These are phyloP conservation scores for Melanocharis versteri DNA, from an alignment of 2,113 vertebrate species.

Conservation along the genomic window DNA sequence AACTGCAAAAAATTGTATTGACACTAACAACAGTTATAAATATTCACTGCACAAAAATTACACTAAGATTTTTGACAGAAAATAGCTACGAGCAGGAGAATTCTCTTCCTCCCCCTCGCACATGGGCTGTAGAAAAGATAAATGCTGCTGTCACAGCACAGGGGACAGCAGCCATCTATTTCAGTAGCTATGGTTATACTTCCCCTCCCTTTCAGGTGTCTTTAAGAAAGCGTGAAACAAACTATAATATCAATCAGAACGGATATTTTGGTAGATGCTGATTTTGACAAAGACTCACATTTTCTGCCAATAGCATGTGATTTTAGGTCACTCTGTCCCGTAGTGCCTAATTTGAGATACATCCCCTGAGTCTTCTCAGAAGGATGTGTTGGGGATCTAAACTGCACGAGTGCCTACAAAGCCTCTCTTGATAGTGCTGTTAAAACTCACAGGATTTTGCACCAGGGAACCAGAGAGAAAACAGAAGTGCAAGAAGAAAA, in stretches of 20 bases:
- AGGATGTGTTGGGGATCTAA: background rate
- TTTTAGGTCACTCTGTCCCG: background rate
- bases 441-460: background rate
- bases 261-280: background rate
- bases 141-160: background rate
- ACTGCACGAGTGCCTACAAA: background rate
- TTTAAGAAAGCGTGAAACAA: background rate
- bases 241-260: background rate
- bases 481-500: background rate
- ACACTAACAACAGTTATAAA: conserved; percentile 41
- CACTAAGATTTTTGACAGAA: conserved; percentile 14
- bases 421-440: background rate
- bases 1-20: conserved; percentile 41
- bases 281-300: background rate
- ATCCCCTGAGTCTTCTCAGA: background rate
- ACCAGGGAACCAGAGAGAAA: background rate
- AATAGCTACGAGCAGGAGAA: conserved; percentile 13
- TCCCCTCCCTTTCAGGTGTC: background rate
- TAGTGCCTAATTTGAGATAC: background rate
- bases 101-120: background rate
- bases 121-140: background rate
- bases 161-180: background rate
- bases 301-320: background rate
- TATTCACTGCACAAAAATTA: conserved; percentile 47
- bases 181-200: background rate